Base-by-base conservation (phyloP, 2,113 vertebrate species). In the Progne subis region DNA sequence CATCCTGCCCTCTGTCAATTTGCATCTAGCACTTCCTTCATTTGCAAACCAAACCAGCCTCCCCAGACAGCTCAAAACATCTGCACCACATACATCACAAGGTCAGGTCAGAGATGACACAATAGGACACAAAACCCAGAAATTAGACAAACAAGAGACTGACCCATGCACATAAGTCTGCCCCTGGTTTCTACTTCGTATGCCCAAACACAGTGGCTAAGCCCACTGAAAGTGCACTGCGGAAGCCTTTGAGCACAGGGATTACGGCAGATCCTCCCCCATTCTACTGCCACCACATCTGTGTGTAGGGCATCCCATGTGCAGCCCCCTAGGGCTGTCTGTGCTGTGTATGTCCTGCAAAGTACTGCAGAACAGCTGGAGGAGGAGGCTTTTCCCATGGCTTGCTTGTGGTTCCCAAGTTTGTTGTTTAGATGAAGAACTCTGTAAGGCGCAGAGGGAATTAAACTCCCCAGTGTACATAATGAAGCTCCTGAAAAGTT, bases 401-500 rank as follows among this genome's bases (percentile, higher is more conserved):
- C 52, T 70, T 53, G 24, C 14, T 23, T 60, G 65, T 32, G 43
- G 68, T 57, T 95, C 67, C 41, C 18, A 56, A 44, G 5, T 16
- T 88, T 88, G 55, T 39, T 85, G 55, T 44, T 87, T 93, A 65
- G 50, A 60, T 75, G 53, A 29, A 90, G 65, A 92, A 37, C 29
- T 65, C 91, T 88, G 57, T 46, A 96, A 89, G 71, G 72, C 56
- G 60, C 41, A 74, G 78, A 77, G 65, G 71, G 71, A 90, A 88
- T 84, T 92, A 88, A 93, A 88, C 20, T 91, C 70, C 64, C 31
- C 75, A 65, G 2, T 50, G 83, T 88, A 92, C 68, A 86, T 59
- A 94, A 63, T 18, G 69, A 94, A 95, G 39, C 67, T 96, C 94
- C 86, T 95, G 78, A 92, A 95, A 94, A 94, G 68, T 52, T 91